Percentiles rank a stretch among this genome's conserved stretches.
Evolutionary conservation across 2,113 vertebrate species (phyloP).

Genomic region (Vulpes vulpes): DNA sequence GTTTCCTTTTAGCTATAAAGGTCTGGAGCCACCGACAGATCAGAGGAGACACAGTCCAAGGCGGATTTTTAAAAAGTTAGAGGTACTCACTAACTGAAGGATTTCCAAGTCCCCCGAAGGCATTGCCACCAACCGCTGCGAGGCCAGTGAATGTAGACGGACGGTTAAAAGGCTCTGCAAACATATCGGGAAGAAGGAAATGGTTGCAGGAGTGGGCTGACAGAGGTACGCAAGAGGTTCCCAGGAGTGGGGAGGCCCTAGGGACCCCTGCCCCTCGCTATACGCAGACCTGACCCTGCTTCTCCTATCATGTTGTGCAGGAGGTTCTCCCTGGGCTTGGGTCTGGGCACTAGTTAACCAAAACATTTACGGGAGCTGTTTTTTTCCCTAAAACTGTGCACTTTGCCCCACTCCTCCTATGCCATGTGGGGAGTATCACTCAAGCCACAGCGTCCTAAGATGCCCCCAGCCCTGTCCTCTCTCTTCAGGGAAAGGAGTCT

Average conservation of each 20-base stretch:
- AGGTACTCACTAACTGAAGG: conserved; percentile 97
- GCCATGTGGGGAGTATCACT: not conserved
- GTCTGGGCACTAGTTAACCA: not conserved
- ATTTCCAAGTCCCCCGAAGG: conserved; percentile 98
- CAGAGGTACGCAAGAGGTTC: rapidly evolving
- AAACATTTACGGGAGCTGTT: rapidly evolving
- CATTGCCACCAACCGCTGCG: conserved; percentile 94
- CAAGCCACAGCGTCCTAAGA: not conserved
- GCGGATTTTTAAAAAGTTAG: conserved; percentile 47
- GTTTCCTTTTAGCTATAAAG: conserved; percentile 8
- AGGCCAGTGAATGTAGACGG: conserved; percentile 95
- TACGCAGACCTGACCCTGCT: not conserved
- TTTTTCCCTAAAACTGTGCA: not conserved
- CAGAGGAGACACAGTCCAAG: not conserved
- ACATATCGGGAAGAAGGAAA: not conserved
- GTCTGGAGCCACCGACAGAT: not conserved
- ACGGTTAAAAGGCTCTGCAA: conserved; percentile 95
- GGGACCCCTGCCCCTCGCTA: rapidly evolving
- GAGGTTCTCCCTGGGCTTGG: not conserved
- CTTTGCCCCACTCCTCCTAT: not conserved
- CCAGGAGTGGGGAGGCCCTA: not conserved
- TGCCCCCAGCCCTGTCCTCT: not conserved
- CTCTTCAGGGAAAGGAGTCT: not conserved
- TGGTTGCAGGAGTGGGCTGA: not conserved
- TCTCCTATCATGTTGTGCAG: rapidly evolving